Evolutionary conservation across 2,888 invertebrate genomes (phyloP).

Genomic region (Drosophila kuntzei): DNA sequence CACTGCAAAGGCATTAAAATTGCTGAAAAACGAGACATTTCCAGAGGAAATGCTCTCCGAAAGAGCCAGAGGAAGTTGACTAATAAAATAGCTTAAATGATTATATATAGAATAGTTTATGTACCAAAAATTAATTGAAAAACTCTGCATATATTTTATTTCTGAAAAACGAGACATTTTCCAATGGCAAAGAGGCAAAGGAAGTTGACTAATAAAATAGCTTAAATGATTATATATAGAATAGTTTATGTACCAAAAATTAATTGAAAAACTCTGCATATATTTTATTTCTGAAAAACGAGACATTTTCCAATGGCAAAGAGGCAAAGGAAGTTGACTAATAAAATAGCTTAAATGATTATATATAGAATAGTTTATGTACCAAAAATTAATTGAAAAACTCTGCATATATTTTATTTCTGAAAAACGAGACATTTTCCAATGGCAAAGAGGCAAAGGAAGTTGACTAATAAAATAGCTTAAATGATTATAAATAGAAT

Average conservation of each 20-base stretch:
- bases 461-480: neutral
- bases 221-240: neutral
- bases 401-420: no score
- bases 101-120: neutral
- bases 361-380: neutral
- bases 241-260: neutral
- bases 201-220: slow-evolving; percentile 1
- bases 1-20: slow-evolving; percentile 19
- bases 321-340: neutral
- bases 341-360: neutral
- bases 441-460: neutral
- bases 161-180: slow-evolving; percentile 7
- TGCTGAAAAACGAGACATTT: slow-evolving; percentile 6
- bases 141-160: no score
- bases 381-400: neutral
- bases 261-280: neutral
- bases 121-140: neutral
- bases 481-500: neutral
- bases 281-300: slow-evolving; percentile 16
- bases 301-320: neutral
- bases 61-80: neutral
- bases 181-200: neutral
- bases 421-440: slow-evolving; percentile 5
- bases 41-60: neutral
- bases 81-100: neutral